Evolutionary conservation across 2,797 vertebrate genomes (phyloP).

Genomic region (Anguilla marmorata): DNA sequence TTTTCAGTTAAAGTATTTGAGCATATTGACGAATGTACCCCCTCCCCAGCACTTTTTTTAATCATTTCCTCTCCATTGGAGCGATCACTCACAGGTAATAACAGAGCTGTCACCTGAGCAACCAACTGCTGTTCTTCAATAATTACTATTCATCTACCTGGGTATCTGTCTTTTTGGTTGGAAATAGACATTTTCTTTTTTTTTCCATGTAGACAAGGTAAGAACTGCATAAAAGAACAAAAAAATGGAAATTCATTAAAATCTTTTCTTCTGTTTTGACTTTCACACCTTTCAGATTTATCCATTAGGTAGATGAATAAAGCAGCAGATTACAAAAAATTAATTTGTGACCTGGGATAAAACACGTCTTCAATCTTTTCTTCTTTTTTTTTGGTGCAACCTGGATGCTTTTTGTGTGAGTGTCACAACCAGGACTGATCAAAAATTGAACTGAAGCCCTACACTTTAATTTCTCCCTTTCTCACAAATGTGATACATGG

Average conservation of each 20-base stretch:
- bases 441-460: not conserved
- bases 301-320: not conserved
- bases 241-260: conserved; percentile 13
- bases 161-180: not conserved
- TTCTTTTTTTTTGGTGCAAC: not conserved
- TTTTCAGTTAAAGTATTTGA: conserved; percentile 11
- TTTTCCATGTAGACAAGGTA: not conserved
- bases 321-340: not conserved
- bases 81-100: conserved; percentile 8
- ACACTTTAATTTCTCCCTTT: not conserved
- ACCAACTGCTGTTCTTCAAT: conserved; percentile 20
- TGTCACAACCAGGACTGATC: not conserved
- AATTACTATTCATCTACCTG: conserved; percentile 12
- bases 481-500: not conserved
- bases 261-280: not conserved
- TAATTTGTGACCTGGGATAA: not conserved
- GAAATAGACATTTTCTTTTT: conserved; percentile 4
- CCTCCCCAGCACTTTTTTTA: not conserved
- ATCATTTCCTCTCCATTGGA: conserved; percentile 12
- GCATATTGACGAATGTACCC: not conserved
- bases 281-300: conserved; percentile 9
- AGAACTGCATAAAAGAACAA: not conserved
- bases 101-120: conserved; percentile 26
- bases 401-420: not conserved
- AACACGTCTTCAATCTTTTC: not conserved